phyloP scores from a whole-genome alignment of 2,797 vertebrate genomes.

The Dicrostonyx torquatus region DNA sequence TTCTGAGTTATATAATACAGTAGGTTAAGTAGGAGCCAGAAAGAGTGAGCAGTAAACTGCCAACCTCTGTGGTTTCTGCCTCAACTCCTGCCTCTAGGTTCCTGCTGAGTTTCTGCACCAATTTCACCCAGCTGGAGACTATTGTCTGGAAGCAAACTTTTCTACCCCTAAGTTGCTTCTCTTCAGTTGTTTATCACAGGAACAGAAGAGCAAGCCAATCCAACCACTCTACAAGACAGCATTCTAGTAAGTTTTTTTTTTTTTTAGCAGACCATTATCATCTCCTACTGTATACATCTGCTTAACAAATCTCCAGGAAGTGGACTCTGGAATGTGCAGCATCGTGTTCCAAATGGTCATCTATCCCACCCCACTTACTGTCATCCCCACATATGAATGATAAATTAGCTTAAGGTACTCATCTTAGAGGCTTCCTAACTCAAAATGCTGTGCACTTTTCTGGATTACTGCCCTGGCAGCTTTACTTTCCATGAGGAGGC shows the following conservation, averaged over 20 bases:
- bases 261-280: not conserved
- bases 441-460: not conserved
- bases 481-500: not conserved
- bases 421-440: not conserved
- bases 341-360: not conserved
- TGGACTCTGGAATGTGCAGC: not conserved
- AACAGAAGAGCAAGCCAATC: not conserved
- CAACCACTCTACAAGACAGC: not conserved
- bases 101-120: not conserved
- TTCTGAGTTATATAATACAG: not conserved
- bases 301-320: slow-evolving; percentile 17
- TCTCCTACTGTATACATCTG: not conserved
- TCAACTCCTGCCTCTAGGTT: not conserved
- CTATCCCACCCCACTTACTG: not conserved
- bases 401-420: not conserved
- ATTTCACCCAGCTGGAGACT: not conserved
- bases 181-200: not conserved
- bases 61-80: not conserved
- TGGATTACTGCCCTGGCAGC: not conserved
- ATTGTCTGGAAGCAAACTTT: not conserved
- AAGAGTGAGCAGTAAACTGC: not conserved
- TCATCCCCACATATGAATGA: not conserved
- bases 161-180: not conserved
- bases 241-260: not conserved
- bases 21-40: not conserved